A percentile compares a stretch with the other conserved stretches of the same genome.
These are phyloP conservation scores for Spicauda simplicius DNA, from an alignment of 2,888 invertebrate species.

Conservation along the genomic window DNA sequence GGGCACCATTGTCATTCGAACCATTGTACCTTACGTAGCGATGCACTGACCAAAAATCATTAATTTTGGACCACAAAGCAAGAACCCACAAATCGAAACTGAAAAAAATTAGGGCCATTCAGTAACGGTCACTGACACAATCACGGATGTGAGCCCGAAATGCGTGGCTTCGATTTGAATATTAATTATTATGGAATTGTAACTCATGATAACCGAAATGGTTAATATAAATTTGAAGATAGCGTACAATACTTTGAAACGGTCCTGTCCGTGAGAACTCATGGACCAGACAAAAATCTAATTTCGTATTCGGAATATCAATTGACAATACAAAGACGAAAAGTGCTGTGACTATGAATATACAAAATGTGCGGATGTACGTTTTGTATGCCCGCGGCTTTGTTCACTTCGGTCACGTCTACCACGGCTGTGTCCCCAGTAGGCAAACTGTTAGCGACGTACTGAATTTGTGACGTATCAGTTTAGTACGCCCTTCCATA, in stretches of 20 bases:
- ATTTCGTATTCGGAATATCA: constrained; percentile 4
- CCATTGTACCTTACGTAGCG: constrained; percentile 74
- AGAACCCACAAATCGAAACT: constrained; percentile 82
- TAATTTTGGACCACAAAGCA: constrained; percentile 84
- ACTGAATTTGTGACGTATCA: too few relatives aligned
- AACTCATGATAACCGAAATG: constrained; percentile 41
- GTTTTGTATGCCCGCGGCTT: too few relatives aligned
- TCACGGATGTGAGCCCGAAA: constrained; percentile 53
- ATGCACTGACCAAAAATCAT: constrained; percentile 83
- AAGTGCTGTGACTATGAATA: too few relatives aligned
- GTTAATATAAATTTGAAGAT: background rate
- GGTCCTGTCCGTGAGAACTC: background rate
- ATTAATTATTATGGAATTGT: constrained; percentile 68
- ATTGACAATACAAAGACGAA: constrained; percentile 1
- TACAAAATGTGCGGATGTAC: too few relatives aligned
- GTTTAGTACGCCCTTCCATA: too few relatives aligned
- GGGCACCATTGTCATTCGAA: constrained; percentile 79
- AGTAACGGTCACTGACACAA: constrained; percentile 76
- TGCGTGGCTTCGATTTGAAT: constrained; percentile 64
- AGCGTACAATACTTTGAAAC: background rate
- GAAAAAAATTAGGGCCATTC: constrained; percentile 78
- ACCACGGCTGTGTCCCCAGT: too few relatives aligned
- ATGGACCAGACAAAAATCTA: background rate
- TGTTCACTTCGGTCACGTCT: too few relatives aligned
- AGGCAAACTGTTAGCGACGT: too few relatives aligned